Base-by-base conservation (phyloP, 2,888 invertebrate species). In the Ischnura elegans region DNA sequence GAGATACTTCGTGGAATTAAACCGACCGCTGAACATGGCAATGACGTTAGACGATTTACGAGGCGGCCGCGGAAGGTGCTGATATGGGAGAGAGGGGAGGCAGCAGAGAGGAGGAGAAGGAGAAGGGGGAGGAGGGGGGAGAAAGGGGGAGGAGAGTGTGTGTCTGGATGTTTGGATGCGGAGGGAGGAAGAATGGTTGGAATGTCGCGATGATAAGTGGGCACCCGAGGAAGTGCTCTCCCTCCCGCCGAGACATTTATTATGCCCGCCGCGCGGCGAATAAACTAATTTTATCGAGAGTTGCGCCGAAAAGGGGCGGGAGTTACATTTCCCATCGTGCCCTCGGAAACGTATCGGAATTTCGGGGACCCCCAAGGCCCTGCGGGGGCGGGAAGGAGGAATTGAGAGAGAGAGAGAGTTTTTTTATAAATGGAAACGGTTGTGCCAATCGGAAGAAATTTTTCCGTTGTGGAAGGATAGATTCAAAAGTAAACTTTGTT, bases 161-260 rank as follows among this genome's bases (percentile, higher is more conserved):
- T 76, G 76, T 76, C 36, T 76, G 76, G 76, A 16, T 76, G 36
- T 61, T 25, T 4, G 61, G 8, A 5, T 10, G 76, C 36, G 76
- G 76, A 76, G 76, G 76, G 76, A 76, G 76, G 76, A 76, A 76
- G 76, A 76, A 76, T 76, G 76, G 36, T 16, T 13, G 36, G 76
- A 76, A 76, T 76, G 76, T 76, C 76, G 76, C 76, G 76, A 76
- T 76, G 76, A 76, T 76, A 76, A 76, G 76, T 76, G 76, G 76
- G 76, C 29, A 76, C 76, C 76, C 36, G 36, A 76, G 76, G 76
- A 25, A 76, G 76, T 10, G 1, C 76, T 76, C 76, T n/a, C n/a
- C n/a, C n/a, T 8, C n/a, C 36, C 29, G 10, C 8, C 76, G 76
- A 36, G 76, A 76, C 29, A 76, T 76, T 36, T 76, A 76, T 76